Evolutionary conservation across 2,888 invertebrate species (phyloP).

Genomic region (Miltochrista miniata): DNA sequence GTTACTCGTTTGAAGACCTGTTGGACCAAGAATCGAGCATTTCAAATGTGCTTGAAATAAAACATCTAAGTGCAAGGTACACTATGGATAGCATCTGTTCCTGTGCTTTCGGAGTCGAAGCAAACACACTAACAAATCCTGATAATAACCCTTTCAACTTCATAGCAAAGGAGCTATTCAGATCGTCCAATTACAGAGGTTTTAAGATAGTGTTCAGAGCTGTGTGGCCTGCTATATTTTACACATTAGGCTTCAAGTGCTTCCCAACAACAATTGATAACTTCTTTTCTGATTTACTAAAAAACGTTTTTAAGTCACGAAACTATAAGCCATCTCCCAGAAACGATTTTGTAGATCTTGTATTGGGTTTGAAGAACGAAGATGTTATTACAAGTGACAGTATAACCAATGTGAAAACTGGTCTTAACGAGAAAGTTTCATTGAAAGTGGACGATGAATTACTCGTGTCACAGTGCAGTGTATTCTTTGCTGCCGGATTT

Average conservation of each 20-base stretch:
- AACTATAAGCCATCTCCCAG: constrained; percentile 39
- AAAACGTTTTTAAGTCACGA: constrained; percentile 43
- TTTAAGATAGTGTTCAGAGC: constrained; percentile 35
- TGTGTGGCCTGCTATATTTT: constrained; percentile 57
- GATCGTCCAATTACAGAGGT: constrained; percentile 33
- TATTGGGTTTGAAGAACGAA: constrained; percentile 48
- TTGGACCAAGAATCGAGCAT: constrained; percentile 31
- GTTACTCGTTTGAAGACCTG: constrained; percentile 39
- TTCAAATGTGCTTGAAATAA: constrained; percentile 32
- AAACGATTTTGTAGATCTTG: constrained; percentile 57
- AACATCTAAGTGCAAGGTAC: constrained; percentile 39
- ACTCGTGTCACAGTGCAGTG: constrained; percentile 74
- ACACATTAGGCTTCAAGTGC: constrained; percentile 39
- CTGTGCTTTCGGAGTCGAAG: constrained; percentile 37
- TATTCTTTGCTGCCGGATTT: constrained; percentile 70
- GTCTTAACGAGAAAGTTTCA: constrained; percentile 30
- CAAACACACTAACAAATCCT: constrained; percentile 20
- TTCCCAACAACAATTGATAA: constrained; percentile 39
- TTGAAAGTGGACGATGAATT: constrained; percentile 62
- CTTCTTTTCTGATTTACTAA: constrained; percentile 49
- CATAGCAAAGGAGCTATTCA: constrained; percentile 45
- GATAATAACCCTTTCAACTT: constrained; percentile 41
- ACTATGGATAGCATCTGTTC: constrained; percentile 57
- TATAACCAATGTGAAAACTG: constrained; percentile 38
- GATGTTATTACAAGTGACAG: constrained; percentile 46